Percentiles rank a stretch among this genome's conserved stretches.
Conservation (phyloP, 2,888 invertebrate species). For the Parnassius apollo region DNA sequence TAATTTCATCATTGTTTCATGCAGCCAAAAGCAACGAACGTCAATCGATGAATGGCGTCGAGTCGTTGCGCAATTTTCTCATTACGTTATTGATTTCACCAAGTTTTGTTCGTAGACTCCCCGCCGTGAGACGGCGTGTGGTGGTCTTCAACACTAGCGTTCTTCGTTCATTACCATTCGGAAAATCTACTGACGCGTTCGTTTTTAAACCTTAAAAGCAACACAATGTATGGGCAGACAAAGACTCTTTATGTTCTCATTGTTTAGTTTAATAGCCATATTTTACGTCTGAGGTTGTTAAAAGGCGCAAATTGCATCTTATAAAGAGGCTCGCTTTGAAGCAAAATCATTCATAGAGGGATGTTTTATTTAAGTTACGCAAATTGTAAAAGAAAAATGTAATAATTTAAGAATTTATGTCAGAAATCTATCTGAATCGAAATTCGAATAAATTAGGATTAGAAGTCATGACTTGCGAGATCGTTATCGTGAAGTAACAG, state of each 20-base stretch:
- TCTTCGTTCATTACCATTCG: conserved; percentile 37
- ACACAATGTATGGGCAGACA: conserved; percentile 41
- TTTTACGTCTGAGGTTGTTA: conserved; percentile 42
- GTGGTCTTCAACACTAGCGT: conserved; percentile 40
- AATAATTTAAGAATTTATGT: conserved; percentile 13
- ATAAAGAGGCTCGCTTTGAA: conserved; percentile 31
- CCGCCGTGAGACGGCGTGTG: conserved; percentile 51
- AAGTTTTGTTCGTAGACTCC: conserved; percentile 62
- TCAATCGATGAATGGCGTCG: conserved; percentile 49
- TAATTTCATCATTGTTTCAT: conserved; percentile 42
- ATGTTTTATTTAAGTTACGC: neutral
- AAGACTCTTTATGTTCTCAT: conserved; percentile 41
- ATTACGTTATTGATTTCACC: conserved; percentile 77
- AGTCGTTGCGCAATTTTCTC: conserved; percentile 70
- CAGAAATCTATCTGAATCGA: conserved; percentile 15
- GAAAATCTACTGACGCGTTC: conserved; percentile 35
- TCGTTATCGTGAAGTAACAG: conserved; percentile 4
- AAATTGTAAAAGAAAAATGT: no score
- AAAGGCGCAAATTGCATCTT: conserved; percentile 35
- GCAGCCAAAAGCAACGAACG: conserved; percentile 41
- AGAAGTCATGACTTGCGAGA: neutral
- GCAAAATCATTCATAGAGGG: conserved; percentile 33
- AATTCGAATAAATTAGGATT: conserved; percentile 24
- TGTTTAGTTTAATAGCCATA: conserved; percentile 43
- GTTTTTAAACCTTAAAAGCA: conserved; percentile 32